Percentiles rank a stretch among this genome's conserved stretches.
These are phyloP conservation scores for Azorinus chamasolen DNA, from an alignment of 2,888 invertebrate genomes.

Conservation along the genomic window DNA sequence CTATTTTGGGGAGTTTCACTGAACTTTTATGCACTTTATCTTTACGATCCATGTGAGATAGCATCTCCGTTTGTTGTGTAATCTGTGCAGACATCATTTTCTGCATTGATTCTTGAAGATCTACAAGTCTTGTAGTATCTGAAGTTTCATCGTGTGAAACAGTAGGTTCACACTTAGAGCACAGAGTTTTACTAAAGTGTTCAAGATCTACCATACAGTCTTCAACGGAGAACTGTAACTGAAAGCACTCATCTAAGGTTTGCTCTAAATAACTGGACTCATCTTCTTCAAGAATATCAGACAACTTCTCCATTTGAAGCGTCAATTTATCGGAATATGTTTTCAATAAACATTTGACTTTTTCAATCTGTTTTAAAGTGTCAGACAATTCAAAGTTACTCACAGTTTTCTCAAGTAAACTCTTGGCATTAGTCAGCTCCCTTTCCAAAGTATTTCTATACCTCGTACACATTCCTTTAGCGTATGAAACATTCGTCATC, in stretches of 20 bases:
- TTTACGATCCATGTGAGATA: not conserved
- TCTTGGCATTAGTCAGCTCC: no score
- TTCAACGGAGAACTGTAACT: not conserved
- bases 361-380: not conserved
- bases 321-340: not conserved
- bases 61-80: conserved; percentile 1
- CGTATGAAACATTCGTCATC: no score
- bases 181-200: not conserved
- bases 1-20: conserved; percentile 18
- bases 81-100: not conserved
- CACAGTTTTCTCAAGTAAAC: no score
- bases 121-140: not conserved
- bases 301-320: not conserved
- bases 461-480: no score
- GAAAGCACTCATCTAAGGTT: conserved; percentile 1
- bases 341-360: not conserved
- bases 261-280: not conserved
- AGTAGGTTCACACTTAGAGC: no score
- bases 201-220: not conserved
- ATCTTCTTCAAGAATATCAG: not conserved
- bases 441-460: no score
- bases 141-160: not conserved
- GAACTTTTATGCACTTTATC: not conserved
- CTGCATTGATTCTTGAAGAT: not conserved
- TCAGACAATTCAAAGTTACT: not conserved